Evolutionary conservation across 1,140 invertebrate genomes (phyloP).

Genomic region (Fopius arisanus): DNA sequence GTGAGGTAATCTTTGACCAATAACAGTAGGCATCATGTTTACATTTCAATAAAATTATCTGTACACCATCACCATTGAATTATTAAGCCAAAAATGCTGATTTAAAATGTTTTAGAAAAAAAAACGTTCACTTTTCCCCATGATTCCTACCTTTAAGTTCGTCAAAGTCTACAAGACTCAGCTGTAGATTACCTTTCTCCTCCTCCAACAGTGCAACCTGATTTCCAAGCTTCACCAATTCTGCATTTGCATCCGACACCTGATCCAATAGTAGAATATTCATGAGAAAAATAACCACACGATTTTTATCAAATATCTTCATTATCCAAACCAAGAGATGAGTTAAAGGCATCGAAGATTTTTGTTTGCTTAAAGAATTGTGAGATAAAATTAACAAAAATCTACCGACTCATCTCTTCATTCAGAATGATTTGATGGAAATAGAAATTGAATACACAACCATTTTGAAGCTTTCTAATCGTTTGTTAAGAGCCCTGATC

Average conservation of each 20-base stretch:
- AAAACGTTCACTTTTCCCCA: constrained; percentile 45
- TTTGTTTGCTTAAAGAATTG: too few relatives aligned
- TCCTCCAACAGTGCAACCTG: constrained; percentile 85
- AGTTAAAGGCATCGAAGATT: background rate
- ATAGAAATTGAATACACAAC: constrained; percentile 42
- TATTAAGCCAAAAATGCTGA: constrained; percentile 5
- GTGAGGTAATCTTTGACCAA: constrained; percentile 63
- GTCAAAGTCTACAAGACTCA: constrained; percentile 83
- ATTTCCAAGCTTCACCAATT: constrained; percentile 77
- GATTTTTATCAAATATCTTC: too few relatives aligned
- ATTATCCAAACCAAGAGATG: constrained; percentile 14
- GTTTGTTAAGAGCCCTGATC: constrained; percentile 84
- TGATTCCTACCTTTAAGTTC: constrained; percentile 75
- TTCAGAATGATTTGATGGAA: too few relatives aligned
- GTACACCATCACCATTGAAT: constrained; percentile 51
- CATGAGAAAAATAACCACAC: background rate
- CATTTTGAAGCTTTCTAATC: constrained; percentile 79
- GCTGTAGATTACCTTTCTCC: constrained; percentile 87
- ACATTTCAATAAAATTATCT: constrained; percentile 35
- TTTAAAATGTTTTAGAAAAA: constrained; percentile 1
- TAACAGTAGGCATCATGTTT: constrained; percentile 60
- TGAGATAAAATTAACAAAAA: too few relatives aligned
- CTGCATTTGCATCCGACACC: constrained; percentile 71
- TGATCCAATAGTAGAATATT: constrained; percentile 36
- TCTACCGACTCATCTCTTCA: too few relatives aligned